phyloP scores from a whole-genome alignment of 1,140 invertebrate genomes.

The Brachionus paranguensis region DNA sequence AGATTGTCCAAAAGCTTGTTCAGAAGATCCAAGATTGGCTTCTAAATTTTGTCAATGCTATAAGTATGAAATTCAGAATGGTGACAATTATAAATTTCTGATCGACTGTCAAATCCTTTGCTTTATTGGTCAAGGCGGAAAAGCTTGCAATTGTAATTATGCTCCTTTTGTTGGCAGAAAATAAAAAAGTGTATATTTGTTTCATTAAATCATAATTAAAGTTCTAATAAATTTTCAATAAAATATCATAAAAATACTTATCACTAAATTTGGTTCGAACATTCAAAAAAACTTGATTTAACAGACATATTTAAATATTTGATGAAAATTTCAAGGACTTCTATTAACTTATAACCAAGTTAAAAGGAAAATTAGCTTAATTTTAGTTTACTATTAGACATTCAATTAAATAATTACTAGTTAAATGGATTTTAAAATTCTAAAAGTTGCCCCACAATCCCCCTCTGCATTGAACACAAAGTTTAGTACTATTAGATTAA shows the following conservation, averaged over 20 bases:
- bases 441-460: no score
- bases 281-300: no score
- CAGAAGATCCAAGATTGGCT: background rate
- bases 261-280: no score
- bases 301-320: no score
- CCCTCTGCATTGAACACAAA: no score
- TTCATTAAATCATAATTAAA: background rate
- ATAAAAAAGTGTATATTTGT: background rate
- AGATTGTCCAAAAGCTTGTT: background rate
- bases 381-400: no score
- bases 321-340: no score
- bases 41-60: background rate
- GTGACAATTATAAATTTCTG: background rate
- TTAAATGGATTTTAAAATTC: no score
- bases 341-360: no score
- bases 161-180: conserved; percentile 26
- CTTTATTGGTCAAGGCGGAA: conserved; percentile 31
- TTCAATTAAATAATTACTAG: no score
- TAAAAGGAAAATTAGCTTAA: no score
- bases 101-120: conserved; percentile 32
- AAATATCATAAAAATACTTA: background rate
- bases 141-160: conserved; percentile 40
- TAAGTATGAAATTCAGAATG: background rate
- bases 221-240: background rate
- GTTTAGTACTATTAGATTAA: no score